Percentiles rank a stretch among this genome's conserved stretches.
phyloP scores from a whole-genome alignment of 2,113 vertebrate species.

The Callocephalon fimbriatum region DNA sequence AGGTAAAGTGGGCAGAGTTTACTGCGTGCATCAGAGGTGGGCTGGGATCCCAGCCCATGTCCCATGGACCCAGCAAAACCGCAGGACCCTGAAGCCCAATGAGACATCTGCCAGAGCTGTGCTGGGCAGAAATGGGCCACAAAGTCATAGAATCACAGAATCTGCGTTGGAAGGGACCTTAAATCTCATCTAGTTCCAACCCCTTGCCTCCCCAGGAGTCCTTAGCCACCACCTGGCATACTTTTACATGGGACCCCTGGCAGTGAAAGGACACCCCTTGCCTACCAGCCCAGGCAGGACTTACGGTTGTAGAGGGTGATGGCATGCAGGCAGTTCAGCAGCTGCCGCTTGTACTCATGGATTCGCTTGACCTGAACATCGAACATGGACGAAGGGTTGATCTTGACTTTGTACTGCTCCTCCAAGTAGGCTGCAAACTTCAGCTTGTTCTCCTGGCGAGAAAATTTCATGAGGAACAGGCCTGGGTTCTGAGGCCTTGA shows the following conservation, averaged over 20 bases:
- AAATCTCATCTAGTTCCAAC: neutral
- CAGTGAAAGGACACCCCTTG: neutral
- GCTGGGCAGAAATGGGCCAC: neutral
- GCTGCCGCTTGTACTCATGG: conserved; percentile 90
- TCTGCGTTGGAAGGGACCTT: neutral
- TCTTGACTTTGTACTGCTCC: conserved; percentile 83
- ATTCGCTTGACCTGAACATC: conserved; percentile 91
- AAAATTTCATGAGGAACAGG: neutral
- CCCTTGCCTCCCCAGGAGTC: neutral
- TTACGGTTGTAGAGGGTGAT: conserved; percentile 89
- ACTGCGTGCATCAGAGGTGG: rapidly evolving
- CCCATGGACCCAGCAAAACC: neutral
- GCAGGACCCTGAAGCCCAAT: neutral
- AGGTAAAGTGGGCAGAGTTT: neutral
- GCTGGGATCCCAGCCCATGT: neutral
- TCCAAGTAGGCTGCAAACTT: conserved; percentile 86
- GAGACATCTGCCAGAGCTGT: neutral
- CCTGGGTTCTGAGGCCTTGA: neutral
- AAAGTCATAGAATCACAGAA: neutral
- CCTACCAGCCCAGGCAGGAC: conserved; percentile 1
- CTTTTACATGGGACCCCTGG: neutral
- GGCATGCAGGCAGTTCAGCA: conserved; percentile 87
- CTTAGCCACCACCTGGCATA: neutral
- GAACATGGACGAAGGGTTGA: conserved; percentile 87
- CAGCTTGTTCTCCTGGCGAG: conserved; percentile 86